These are phyloP conservation scores for Lagodon rhomboides DNA, from an alignment of 2,797 vertebrate species.

Conservation along the genomic window DNA sequence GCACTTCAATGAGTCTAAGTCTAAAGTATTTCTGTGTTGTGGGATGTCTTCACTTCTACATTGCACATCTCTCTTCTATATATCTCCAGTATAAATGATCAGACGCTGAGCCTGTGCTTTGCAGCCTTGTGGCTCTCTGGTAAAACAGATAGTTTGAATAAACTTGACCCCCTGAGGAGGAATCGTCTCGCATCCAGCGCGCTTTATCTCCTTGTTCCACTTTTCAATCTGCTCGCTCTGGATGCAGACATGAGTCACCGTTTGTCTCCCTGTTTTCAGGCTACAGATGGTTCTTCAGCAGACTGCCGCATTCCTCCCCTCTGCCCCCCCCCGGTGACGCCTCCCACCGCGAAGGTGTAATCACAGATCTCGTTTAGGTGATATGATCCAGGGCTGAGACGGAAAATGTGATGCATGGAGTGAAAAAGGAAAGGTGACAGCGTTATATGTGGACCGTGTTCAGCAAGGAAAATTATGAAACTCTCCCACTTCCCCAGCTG, in stretches of 20 bases:
- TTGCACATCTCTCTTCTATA: neutral
- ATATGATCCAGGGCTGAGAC: constrained; percentile 9
- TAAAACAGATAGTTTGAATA: constrained; percentile 8
- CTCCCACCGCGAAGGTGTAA: constrained; percentile 8
- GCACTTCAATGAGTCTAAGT: too few species aligned
- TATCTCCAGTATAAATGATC: neutral
- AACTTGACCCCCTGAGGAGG: constrained; percentile 26
- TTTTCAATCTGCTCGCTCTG: neutral
- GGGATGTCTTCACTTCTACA: neutral
- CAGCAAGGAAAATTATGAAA: constrained; percentile 11
- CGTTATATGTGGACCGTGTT: neutral
- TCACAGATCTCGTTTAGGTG: constrained; percentile 17
- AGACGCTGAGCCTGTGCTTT: neutral
- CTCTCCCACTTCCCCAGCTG: neutral
- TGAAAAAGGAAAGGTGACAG: constrained; percentile 15
- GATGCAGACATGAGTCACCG: neutral
- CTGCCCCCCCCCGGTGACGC: neutral
- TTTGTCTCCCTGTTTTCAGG: neutral
- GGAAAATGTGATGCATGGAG: constrained; percentile 19
- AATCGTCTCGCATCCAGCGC: neutral
- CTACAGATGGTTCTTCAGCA: constrained; percentile 27
- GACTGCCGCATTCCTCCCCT: constrained; percentile 5
- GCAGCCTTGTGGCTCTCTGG: constrained; percentile 12
- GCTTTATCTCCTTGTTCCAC: neutral
- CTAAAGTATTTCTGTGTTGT: neutral